These are phyloP conservation scores for Dryococelus australis DNA, from an alignment of 2,888 invertebrate genomes.

Conservation along the genomic window DNA sequence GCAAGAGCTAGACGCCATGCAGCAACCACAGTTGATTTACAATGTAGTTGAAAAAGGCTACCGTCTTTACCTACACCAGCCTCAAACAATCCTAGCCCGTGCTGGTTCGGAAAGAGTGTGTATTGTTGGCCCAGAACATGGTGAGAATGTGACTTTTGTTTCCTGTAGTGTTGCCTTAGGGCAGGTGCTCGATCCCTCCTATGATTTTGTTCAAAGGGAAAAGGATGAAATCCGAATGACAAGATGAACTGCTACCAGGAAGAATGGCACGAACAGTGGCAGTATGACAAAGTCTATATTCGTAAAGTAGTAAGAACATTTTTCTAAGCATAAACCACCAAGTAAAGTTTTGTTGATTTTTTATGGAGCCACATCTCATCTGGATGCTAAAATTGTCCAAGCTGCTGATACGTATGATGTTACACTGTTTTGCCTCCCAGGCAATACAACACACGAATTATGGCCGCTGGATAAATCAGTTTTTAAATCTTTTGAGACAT, in stretches of 20 bases:
- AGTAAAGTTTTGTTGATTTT: conserved; percentile 50
- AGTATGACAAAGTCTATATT: conserved; percentile 51
- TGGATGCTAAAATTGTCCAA: conserved; percentile 52
- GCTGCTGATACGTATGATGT: conserved; percentile 51
- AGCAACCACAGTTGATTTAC: not conserved
- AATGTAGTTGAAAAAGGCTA: not conserved
- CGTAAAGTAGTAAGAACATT: conserved; percentile 49
- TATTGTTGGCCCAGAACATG: conserved; percentile 28
- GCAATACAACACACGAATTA: conserved; percentile 54
- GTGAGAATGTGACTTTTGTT: conserved; percentile 27
- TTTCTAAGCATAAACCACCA: conserved; percentile 48
- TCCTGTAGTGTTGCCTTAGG: conserved; percentile 9
- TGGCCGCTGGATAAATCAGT: conserved; percentile 51
- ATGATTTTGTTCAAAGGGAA: conserved; percentile 36
- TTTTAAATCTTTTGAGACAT: conserved; percentile 50
- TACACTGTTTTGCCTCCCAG: conserved; percentile 54
- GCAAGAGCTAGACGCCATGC: not conserved
- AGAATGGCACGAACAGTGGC: conserved; percentile 47
- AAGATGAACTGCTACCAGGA: conserved; percentile 49
- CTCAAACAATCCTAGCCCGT: not conserved
- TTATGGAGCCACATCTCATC: conserved; percentile 53
- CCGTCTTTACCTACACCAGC: not conserved
- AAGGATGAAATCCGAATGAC: conserved; percentile 31
- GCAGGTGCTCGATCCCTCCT: conserved; percentile 29
- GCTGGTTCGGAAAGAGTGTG: conserved; percentile 10